phyloP scores from a whole-genome alignment of 2,113 vertebrate species.

The Aphyosemion australe region DNA sequence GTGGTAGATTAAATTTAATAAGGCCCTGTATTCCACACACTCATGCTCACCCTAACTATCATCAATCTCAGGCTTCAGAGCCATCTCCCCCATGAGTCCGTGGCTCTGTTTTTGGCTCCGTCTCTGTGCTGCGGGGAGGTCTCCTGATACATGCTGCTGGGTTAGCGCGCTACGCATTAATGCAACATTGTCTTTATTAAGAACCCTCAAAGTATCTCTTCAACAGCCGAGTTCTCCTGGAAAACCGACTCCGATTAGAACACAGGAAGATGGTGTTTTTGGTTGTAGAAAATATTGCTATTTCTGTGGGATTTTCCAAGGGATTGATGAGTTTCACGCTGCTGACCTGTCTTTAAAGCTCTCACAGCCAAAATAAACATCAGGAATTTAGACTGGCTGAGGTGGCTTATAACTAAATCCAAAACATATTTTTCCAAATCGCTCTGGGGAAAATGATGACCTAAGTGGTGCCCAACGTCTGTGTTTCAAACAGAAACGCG shows the following conservation, averaged over 20 bases:
- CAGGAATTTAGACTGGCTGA: constrained; percentile 25
- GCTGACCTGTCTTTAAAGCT: constrained; percentile 40
- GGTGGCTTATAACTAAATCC: neutral
- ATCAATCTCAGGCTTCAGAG: constrained; percentile 81
- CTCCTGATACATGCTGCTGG: constrained; percentile 78
- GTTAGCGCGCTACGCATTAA: constrained; percentile 71
- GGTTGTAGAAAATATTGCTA: neutral
- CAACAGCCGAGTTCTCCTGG: constrained; percentile 14
- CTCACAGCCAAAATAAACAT: constrained; percentile 48
- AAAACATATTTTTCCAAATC: neutral
- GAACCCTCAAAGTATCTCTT: constrained; percentile 27
- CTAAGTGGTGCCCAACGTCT: constrained; percentile 25
- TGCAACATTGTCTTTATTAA: constrained; percentile 68
- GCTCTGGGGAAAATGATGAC: constrained; percentile 35
- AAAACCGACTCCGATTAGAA: constrained; percentile 9
- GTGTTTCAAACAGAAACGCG: neutral
- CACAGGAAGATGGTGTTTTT: too few species aligned
- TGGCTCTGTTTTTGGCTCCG: constrained; percentile 77
- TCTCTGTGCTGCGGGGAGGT: constrained; percentile 76
- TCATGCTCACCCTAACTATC: constrained; percentile 58
- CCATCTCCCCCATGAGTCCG: constrained; percentile 71
- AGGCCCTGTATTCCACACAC: constrained; percentile 15
- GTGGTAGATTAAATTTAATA: constrained; percentile 41
- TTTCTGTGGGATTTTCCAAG: constrained; percentile 24
- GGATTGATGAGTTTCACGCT: neutral